Evolutionary conservation across 2,113 vertebrate species (phyloP).

Genomic region (Empidonax traillii): DNA sequence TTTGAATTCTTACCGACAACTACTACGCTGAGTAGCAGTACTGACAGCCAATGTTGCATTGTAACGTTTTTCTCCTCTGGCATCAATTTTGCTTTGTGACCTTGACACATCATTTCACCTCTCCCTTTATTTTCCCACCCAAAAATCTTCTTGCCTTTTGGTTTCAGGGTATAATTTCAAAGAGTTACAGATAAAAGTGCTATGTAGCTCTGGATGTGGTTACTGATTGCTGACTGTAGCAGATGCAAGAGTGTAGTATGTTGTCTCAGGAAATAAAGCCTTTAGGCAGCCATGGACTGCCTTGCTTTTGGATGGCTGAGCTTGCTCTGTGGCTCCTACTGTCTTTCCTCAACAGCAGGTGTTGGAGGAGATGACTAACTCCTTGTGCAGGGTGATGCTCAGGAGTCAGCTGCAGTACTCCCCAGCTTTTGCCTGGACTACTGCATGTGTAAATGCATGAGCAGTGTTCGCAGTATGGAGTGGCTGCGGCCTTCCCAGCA

Average conservation of each 20-base stretch:
- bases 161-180: neutral
- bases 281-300: neutral
- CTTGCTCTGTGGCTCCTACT: neutral
- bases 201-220: fast-evolving
- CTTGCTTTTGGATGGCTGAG: neutral
- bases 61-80: neutral
- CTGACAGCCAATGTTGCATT: neutral
- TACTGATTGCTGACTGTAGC: neutral
- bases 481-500: fast-evolving
- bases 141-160: neutral
- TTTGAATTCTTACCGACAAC: conserved; percentile 34
- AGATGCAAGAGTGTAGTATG: fast-evolving
- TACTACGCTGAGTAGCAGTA: neutral
- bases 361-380: neutral
- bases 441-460: neutral
- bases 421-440: neutral
- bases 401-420: neutral
- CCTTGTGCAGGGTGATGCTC: neutral
- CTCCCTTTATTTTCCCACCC: neutral
- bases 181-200: neutral
- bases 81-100: neutral
- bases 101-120: neutral
- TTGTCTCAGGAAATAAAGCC: neutral
- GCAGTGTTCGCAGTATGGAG: fast-evolving
- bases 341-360: fast-evolving